These are phyloP conservation scores for Drosophila lini DNA, from an alignment of 1,140 invertebrate species.

Conservation along the genomic window DNA sequence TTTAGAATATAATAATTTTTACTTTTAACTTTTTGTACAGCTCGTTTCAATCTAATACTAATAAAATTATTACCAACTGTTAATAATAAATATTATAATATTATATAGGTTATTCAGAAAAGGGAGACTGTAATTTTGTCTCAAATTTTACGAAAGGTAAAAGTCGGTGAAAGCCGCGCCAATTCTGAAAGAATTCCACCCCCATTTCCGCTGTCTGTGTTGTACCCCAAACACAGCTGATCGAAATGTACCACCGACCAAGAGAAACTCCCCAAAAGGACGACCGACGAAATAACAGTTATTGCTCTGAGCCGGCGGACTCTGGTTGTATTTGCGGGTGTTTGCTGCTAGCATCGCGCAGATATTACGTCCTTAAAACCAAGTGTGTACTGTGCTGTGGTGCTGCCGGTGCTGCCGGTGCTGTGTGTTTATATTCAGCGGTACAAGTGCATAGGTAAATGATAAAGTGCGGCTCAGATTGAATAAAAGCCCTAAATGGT, in stretches of 20 bases:
- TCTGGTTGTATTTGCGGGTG: conserved; percentile 22
- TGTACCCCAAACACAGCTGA: conserved; percentile 36
- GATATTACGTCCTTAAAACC: conserved; percentile 40
- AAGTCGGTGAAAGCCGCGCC: not conserved
- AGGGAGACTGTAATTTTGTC: too few relatives aligned
- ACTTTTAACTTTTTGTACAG: too few relatives aligned
- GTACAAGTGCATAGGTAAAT: conserved; percentile 45
- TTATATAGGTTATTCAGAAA: too few relatives aligned
- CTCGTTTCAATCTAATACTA: too few relatives aligned
- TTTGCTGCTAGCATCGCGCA: conserved; percentile 13
- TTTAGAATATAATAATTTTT: too few relatives aligned
- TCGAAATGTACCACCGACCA: conserved; percentile 16
- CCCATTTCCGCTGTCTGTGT: not conserved
- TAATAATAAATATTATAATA: too few relatives aligned
- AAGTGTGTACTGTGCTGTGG: conserved; percentile 2
- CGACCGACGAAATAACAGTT: conserved; percentile 28
- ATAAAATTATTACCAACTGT: too few relatives aligned
- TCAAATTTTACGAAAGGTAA: not conserved
- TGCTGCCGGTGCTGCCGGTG: not conserved
- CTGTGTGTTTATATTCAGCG: conserved; percentile 41
- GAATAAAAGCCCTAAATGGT: conserved; percentile 40
- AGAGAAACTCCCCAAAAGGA: conserved; percentile 34
- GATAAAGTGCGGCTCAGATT: conserved; percentile 58
- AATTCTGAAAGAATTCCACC: conserved; percentile 17
- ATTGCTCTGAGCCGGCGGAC: conserved; percentile 38